Base-by-base conservation (phyloP, 2,888 invertebrate species). In the Pyrgus malvae region DNA sequence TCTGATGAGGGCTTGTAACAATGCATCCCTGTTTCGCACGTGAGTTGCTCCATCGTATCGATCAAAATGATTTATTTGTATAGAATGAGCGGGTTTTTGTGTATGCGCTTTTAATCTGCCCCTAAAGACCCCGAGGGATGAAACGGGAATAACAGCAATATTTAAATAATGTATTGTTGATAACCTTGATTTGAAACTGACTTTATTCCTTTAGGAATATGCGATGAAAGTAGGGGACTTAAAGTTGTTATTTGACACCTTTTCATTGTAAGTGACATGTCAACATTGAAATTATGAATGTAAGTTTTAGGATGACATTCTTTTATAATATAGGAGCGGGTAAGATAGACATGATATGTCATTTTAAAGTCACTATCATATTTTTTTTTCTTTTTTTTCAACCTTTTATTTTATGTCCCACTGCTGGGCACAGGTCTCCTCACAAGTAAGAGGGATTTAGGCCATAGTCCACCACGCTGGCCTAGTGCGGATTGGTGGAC, bases 51-150 rank as follows among this genome's bases (percentile, higher is more conserved):
- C 69, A 67, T 69, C 71, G 67, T 73, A 72, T 76, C 73, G 74
- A 83, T 85, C 81, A 82, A 80, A 82, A 80, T 82, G 76, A 76
- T 80, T 74, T 74, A 79, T 79, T 70, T 70, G 62, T 67, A 67
- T 74, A 62, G 65, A 73, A 77, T 74, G 71, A 75, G 69, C 70
- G 61, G 61, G 46, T 51, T 40, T 58, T 62, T 57, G 50, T 60
- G 56, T 16, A 33, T 38, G 46, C 46, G 31, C 38, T 46, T 53
- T 54, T 45, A 53, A 40, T 19, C 11, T 37, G 45, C 45, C 45
- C 53, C 53, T 31, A 31, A 49, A 42, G 12, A 12, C 23, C 25
- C 16, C 8, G 40, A 44, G 51, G 51, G 51, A 51, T 51, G 51
- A 37, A 37, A 8, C 19, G 16, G 12, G 8, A 21, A 42, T 14